Base-by-base conservation (phyloP, 2,113 vertebrate species). In the Vulpes lagopus region DNA sequence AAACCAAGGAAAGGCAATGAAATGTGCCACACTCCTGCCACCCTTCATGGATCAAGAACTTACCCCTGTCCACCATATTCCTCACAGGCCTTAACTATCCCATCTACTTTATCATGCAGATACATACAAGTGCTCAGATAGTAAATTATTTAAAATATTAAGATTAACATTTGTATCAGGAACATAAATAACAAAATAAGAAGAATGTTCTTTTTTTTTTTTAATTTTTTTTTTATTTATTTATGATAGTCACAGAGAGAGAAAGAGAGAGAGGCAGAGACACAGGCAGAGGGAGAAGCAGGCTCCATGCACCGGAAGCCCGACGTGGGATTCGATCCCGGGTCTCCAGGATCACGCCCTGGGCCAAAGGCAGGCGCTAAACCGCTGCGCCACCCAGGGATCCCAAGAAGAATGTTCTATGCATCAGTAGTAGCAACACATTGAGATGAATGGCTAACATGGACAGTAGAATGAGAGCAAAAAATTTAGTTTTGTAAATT, bases 111-210 rank as follows among this genome's bases (percentile, higher is more conserved):
- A 38, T 15, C 38, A 76, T 1, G 32, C 4, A 64, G 35, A 8
- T 38, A 22, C 49, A 65, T 23, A 49, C 67, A 82, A 74, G 80
- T 51, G 15, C 11, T 49, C 30, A n/a, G 73, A n/a, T 1, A 53
- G 51, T 10, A 55, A 19, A 30, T 19, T 15, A 62, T 81, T 30
- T n/a, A 5, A 94, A 71, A 14, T 60, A 80, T 49, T 5, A 93
- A 96, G 94, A 96, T 79, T 38, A 59, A 82, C 9, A 78, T 27
- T 78, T 87, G 85, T 83, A 86, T 43, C 62, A 74, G 5, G 30
- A 12, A 89, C n/a, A 62, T n/a, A 76, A 78, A 22, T 78, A 55
- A 92, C n/a, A 14, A 69, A 67, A 67, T n/a, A 20, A 60, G 86
- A 79, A 78, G 25, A 59, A 79, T 38, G 9, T 80, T 67, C 23